These are phyloP conservation scores for Drosophila navojoa DNA, from an alignment of 1,140 invertebrate species.

Conservation along the genomic window DNA sequence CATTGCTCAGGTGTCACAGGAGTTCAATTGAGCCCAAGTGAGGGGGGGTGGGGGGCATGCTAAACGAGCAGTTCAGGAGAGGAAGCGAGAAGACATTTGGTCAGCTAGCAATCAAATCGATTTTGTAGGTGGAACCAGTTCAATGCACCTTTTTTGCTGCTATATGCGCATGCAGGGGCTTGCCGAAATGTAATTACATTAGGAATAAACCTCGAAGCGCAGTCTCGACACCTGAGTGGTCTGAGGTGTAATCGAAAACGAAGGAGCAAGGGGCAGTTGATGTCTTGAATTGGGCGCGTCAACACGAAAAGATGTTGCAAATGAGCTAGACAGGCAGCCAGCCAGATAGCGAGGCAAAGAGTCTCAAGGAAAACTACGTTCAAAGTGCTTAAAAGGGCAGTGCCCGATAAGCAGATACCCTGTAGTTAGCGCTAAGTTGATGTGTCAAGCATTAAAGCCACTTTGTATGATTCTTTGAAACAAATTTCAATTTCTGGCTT, in stretches of 20 bases:
- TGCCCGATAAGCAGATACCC: background rate
- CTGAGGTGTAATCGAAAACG: background rate
- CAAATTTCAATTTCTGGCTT: too few species aligned
- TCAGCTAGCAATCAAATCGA: conserved; percentile 30
- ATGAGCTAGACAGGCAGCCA: conserved; percentile 43
- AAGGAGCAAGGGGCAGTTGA: background rate
- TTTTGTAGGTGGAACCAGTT: conserved; percentile 56
- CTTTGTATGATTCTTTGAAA: too few species aligned
- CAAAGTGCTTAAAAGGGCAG: background rate
- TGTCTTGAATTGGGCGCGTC: conserved; percentile 54
- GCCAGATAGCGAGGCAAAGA: conserved; percentile 4
- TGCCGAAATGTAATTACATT: conserved; percentile 72
- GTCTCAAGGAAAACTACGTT: background rate
- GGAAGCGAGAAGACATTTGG: background rate
- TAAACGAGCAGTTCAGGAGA: too few species aligned
- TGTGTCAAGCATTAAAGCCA: too few species aligned
- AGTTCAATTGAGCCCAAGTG: background rate
- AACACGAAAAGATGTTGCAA: conserved; percentile 65
- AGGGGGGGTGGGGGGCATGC: background rate
- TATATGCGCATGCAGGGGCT: conserved; percentile 46
- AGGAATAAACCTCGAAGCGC: conserved; percentile 16
- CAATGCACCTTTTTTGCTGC: conserved; percentile 59
- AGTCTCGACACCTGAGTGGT: conserved; percentile 16
- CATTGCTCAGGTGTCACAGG: conserved; percentile 20
- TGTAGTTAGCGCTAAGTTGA: background rate